Base-by-base conservation (phyloP, 2,888 invertebrate species). In the Spodoptera littoralis region DNA sequence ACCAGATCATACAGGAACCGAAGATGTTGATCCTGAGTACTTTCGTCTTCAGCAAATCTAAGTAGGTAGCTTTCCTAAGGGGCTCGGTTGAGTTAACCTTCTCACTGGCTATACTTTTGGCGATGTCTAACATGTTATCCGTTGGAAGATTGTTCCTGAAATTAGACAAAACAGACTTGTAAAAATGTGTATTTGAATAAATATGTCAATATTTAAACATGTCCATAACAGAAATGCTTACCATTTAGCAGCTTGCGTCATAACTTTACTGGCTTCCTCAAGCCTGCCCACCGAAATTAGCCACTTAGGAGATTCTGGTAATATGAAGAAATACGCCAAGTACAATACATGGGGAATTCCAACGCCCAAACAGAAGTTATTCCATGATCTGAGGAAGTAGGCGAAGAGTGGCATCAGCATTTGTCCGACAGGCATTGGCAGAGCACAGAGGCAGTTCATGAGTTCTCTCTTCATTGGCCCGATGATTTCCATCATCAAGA, bases 231-330 rank as follows among this genome's bases (percentile, higher is more conserved):
- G 27, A 9, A 45, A 12, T 57, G 66, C 82, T 83, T 65, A 91
- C 76, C 77, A 79, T 72, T 88, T 92, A 0, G 97, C 97, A 2
- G 96, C 96, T 65, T 92, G 95, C 76, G 95, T 94, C 68, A 97
- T 88, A 1, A 97, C 91, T 53, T 86, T 83, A 8, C 96, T 91
- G 0, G 97, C 96, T 49, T 95, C 90, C 6, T 96, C 96, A 58
- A 96, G 87, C 57, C 94, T 93, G 0, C 97, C 97, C n/a, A 96
- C 95, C 1, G 96, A 96, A 48, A 97, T 91, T 41, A 97, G 90
- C 97, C 97, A 97, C 51, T 97, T 95, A 0, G 97, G 97, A 0
- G 97, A 97, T 87, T 97, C 97, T 0, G 97, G 96, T 45, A 97
- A 88, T 11, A 96, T 79, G 94, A 96, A 96, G 78, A 96, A 95